Base-by-base conservation (phyloP, 2,797 vertebrate genomes). In the Euthynnus affinis region DNA sequence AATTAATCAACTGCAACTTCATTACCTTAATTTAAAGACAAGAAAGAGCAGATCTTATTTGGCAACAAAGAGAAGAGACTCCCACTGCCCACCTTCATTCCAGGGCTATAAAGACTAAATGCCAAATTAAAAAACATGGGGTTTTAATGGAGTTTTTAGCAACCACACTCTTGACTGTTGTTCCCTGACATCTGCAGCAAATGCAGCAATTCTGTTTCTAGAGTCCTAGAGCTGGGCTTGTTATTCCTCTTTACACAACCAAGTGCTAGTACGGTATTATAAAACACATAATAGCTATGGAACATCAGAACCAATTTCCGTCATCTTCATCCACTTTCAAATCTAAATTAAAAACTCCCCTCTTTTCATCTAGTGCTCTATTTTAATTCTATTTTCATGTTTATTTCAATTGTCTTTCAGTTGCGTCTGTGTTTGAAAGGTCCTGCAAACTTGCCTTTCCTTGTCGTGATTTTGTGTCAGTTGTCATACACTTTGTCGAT, bases 61-160 rank as follows among this genome's bases (percentile, higher is more conserved):
- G 27, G 15, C 29, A 64, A 58, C 51, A 64, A 58, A 44, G 32
- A 53, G 53, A 0, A 60, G 61, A 52, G 34, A 46, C 29, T 63
- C 13, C 62, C 52, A 52, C 14, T 29, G 3, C 42, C 49, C 44
- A 61, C 23, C 42, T 34, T n/a, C 25, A 62, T 32, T 57, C n/a
- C 59, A 29, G 2, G 13, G 14, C 69, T 22, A 55, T 53, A 63
- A 78, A 62, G 56, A 52, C 34, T 27, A 29, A 29, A 29, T 29
- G 59, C 23, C 17, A 13, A 29, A 46, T 32, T 68, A 15, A 6
- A 74, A 84, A 62, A 52, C 1, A n/a, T 8, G 1, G 1, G 23
- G 59, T 71, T 78, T 78, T 51, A 64, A 37, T 71, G 23, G 20
- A 34, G 20, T 52, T 56, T 71, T 40, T 18, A 46, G 53, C 53